Base-by-base conservation (phyloP, 2,888 invertebrate genomes). In the Prenolepis imparis region DNA sequence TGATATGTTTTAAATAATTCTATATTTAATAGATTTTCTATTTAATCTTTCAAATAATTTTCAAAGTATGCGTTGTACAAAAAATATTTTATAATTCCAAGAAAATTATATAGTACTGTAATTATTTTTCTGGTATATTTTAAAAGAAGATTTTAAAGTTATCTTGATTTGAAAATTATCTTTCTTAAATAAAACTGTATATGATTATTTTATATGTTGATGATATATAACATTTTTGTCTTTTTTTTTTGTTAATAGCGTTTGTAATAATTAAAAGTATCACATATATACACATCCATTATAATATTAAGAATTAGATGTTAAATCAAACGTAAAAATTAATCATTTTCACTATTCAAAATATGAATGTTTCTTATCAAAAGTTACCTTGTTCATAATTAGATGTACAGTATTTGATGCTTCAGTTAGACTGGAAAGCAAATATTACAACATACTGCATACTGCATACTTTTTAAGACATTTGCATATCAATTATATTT, bases 401-500 rank as follows among this genome's bases (percentile, higher is more conserved):
- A 2, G 6, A 9, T 28, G 21, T 15, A 24, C 15, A 15, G 21
- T 55, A 21, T n/a, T 52, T 52, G 8, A 70, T 36, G 9, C 9
- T 24, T 11, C 2, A 36, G 36, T 48, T 24, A 44, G 6, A 15
- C 9, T 18, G 6, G 4, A 2, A 11, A 18, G 3, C n/a, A 48
- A 2, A 52, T 21, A n/a, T 66, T 9, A 4, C 61, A 61, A 32
- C 28, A 21, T 11, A 36, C 15, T 1, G n/a, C 21, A 24, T 12
- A 39, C 9, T 1, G 21, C 21, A 21, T 3, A 52, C 8, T 32
- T 72, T 72, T 24, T 57, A 24, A 11, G 11, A 15, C 12, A 24
- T 70, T 55, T 57, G 36, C 55, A 18, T 36, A 55, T 55, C 9
- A 15, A 52, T 55, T 55, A 48, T 48, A 41, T 59, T 72, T 59